These are phyloP conservation scores for Lasioglossum zephyrum DNA, from an alignment of 2,888 invertebrate species.

Conservation along the genomic window DNA sequence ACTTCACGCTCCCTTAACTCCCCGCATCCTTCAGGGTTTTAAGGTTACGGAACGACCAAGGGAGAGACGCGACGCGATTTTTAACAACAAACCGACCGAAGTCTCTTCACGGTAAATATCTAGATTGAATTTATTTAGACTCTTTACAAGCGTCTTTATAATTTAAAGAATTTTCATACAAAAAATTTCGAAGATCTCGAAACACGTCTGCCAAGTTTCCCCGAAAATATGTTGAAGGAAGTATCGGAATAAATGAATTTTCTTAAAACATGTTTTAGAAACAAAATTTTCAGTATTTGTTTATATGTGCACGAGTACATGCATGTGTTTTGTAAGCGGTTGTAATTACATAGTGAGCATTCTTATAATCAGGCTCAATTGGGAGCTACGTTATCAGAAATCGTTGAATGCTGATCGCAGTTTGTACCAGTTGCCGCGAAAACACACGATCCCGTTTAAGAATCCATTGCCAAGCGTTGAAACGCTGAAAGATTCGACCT, in stretches of 20 bases:
- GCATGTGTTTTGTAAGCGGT: background rate
- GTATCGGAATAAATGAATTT: background rate
- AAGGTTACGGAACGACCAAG: background rate
- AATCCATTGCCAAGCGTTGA: background rate
- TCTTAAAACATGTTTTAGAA: background rate
- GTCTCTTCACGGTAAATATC: background rate
- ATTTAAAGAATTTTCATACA: background rate
- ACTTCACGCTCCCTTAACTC: background rate
- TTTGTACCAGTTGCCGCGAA: background rate
- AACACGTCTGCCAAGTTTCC: background rate
- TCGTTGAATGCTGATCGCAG: background rate
- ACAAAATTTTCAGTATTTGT: no score
- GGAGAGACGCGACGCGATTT: no score
- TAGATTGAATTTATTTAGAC: background rate
- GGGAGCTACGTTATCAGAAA: background rate
- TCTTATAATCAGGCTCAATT: background rate
- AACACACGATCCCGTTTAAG: background rate
- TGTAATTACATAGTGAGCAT: background rate
- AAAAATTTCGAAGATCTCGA: no score
- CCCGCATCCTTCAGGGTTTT: background rate
- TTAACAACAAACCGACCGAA: background rate
- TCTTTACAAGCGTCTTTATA: background rate
- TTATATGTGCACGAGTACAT: no score
- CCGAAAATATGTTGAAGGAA: background rate
- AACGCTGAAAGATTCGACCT: conserved; percentile 12